Percentiles rank a stretch among this genome's conserved stretches.
These are phyloP conservation scores for Spermophilus dauricus DNA, from an alignment of 2,113 vertebrate genomes.

Conservation along the genomic window DNA sequence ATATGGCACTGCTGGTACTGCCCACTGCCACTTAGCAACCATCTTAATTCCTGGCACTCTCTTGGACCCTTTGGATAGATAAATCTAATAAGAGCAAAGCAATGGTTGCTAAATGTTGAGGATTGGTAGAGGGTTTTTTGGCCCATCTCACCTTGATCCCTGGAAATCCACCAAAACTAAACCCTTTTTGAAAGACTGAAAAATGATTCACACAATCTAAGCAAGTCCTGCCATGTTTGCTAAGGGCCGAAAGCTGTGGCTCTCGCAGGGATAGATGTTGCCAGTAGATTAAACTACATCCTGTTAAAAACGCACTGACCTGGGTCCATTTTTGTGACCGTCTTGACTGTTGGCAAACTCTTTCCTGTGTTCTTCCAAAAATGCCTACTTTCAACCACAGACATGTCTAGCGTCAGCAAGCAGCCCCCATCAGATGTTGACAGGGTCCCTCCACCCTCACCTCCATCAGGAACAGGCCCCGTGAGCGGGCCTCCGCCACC, in stretches of 20 bases:
- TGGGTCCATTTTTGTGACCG: not conserved
- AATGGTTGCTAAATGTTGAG: not conserved
- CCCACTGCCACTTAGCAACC: not conserved
- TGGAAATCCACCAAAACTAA: not conserved
- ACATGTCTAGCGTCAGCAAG: not conserved
- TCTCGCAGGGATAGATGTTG: not conserved
- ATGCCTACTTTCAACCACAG: rapidly evolving
- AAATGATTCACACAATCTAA: not conserved
- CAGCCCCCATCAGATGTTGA: rapidly evolving
- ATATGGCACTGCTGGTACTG: not conserved
- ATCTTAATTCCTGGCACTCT: not conserved
- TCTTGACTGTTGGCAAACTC: not conserved
- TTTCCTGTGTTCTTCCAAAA: not conserved
- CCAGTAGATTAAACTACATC: not conserved
- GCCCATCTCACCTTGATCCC: not conserved
- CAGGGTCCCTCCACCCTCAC: conserved; percentile 52
- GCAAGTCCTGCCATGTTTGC: not conserved
- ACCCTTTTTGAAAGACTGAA: not conserved
- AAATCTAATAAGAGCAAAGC: not conserved
- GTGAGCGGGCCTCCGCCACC: conserved; percentile 87
- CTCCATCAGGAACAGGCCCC: conserved; percentile 88
- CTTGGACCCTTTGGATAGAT: not conserved
- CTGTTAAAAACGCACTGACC: not conserved
- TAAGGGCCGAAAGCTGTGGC: not conserved
- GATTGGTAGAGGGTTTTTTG: not conserved